Evolutionary conservation across 1,140 invertebrate genomes (phyloP).

Genomic region (Panagrolaimus sp.): DNA sequence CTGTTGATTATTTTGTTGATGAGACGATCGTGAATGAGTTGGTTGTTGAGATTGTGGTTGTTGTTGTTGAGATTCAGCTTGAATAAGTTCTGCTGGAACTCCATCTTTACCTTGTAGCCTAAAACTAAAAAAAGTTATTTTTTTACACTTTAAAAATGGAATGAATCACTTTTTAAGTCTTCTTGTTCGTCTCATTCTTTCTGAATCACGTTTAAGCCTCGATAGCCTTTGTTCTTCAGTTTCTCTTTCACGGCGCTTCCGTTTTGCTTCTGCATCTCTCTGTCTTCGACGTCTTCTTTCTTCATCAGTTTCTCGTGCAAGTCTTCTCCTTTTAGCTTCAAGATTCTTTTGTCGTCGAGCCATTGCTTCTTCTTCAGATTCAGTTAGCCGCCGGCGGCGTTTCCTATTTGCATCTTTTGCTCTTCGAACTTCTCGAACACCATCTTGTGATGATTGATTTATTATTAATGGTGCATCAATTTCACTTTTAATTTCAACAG

Average conservation of each 20-base stretch:
- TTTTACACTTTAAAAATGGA: no score
- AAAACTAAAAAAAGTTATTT: not conserved
- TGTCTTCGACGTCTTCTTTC: not conserved
- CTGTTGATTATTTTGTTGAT: not conserved
- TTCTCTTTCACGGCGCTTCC: not conserved
- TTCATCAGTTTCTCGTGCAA: conserved; percentile 1
- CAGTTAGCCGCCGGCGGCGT: conserved; percentile 5
- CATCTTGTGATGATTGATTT: not conserved
- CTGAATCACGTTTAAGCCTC: not conserved
- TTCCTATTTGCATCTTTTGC: conserved; percentile 3
- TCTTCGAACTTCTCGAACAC: not conserved
- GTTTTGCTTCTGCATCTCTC: not conserved
- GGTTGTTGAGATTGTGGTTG: not conserved
- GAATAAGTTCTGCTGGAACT: not conserved
- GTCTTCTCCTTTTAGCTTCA: conserved; percentile 1
- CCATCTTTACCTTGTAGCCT: conserved; percentile 3
- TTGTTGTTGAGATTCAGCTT: not conserved
- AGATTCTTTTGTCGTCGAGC: conserved; percentile 12
- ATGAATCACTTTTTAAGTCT: not conserved
- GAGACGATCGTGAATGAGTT: not conserved
- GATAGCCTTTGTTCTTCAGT: not conserved
- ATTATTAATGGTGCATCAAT: not conserved
- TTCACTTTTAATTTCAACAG: conserved; percentile 4
- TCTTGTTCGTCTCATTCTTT: not conserved
- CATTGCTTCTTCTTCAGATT: conserved; percentile 11